Evolutionary conservation across 2,797 vertebrate genomes (phyloP).

Genomic region (Trachurus trachurus): DNA sequence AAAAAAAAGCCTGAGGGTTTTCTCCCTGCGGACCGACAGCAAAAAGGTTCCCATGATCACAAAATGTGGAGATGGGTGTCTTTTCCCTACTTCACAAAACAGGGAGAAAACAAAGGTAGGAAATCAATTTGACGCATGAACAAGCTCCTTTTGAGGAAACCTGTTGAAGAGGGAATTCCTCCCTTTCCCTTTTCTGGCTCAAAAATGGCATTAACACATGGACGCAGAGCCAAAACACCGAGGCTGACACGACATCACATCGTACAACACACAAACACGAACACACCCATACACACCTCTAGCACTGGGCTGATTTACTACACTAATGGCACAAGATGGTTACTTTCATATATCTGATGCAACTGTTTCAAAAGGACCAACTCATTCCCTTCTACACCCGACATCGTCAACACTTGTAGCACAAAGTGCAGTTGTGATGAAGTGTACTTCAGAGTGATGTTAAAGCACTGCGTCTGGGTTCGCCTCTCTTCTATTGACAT

Average conservation of each 20-base stretch:
- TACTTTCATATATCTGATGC: conserved; percentile 9
- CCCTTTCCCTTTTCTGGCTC: conserved; percentile 45
- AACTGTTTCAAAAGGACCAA: background rate
- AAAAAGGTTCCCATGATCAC: conserved; percentile 59
- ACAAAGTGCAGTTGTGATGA: no score
- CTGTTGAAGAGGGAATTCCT: conserved; percentile 80
- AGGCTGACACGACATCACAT: conserved; percentile 4
- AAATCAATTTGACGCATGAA: conserved; percentile 76
- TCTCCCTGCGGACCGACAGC: conserved; percentile 31
- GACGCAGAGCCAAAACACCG: conserved; percentile 24
- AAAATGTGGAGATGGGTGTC: conserved; percentile 36
- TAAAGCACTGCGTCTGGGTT: no score
- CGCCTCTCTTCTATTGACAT: no score
- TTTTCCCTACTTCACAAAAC: conserved; percentile 43
- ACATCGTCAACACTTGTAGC: background rate
- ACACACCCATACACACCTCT: conserved; percentile 10
- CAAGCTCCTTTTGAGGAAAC: conserved; percentile 72
- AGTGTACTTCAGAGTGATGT: no score
- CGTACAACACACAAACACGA: background rate
- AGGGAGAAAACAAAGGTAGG: conserved; percentile 73
- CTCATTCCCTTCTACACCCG: background rate
- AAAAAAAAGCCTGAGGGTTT: conserved; percentile 17
- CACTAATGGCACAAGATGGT: background rate
- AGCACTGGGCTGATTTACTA: conserved; percentile 1
- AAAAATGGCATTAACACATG: conserved; percentile 58